Conservation (phyloP, 2,113 vertebrate genomes). For the Balaeniceps rex region DNA sequence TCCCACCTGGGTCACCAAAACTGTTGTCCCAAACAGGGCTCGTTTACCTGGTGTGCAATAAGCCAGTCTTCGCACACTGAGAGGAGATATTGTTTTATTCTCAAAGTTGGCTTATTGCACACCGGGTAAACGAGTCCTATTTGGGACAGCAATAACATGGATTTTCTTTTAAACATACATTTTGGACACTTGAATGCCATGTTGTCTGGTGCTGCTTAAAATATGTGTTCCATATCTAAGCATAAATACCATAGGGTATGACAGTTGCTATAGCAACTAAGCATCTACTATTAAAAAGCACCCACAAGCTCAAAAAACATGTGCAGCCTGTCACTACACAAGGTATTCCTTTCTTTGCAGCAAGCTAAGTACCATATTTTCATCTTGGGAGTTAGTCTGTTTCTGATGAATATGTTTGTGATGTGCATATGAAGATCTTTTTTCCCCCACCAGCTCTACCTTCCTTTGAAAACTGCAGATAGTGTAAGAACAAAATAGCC, state of each 20-base stretch:
- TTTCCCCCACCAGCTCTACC: background rate
- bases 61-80: too few species aligned
- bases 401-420: constrained; percentile 31
- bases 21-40: too few species aligned
- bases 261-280: constrained; percentile 64
- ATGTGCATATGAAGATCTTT: background rate
- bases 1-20: too few species aligned
- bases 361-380: constrained; percentile 4
- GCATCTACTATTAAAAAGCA: constrained; percentile 59
- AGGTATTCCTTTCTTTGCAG: constrained; percentile 34
- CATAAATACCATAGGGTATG: constrained; percentile 43
- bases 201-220: constrained; percentile 32
- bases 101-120: too few species aligned
- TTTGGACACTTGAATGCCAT: background rate
- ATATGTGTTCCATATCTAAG: constrained; percentile 13
- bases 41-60: too few species aligned
- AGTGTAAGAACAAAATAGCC: constrained; percentile 30
- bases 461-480: constrained; percentile 36
- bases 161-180: background rate
- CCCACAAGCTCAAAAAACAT: constrained; percentile 28
- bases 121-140: too few species aligned
- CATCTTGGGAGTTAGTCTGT: background rate
- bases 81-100: too few species aligned
- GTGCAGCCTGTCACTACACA: constrained; percentile 17
- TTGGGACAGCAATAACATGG: too few species aligned